phyloP scores from a whole-genome alignment of 2,888 invertebrate species.

The Trypoxylon attenuatum region DNA sequence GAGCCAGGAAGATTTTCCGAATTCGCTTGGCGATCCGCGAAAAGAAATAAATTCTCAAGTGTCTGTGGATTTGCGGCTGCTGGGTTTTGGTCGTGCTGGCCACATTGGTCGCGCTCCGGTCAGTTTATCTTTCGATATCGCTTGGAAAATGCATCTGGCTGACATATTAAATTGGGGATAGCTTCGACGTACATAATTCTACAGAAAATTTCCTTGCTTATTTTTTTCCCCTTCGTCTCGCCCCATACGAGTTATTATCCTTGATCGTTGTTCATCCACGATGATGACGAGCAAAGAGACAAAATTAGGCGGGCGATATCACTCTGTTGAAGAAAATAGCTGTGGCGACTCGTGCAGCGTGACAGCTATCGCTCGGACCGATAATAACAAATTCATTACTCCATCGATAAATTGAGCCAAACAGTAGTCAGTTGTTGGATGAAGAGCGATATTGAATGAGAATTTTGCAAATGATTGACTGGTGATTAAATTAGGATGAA shows the following conservation, averaged over 20 bases:
- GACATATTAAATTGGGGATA: not conserved
- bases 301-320: not conserved
- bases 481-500: not conserved
- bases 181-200: not conserved
- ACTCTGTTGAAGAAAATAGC: not conserved
- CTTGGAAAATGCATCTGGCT: not conserved
- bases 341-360: not conserved
- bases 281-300: no score
- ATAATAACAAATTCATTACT: not conserved
- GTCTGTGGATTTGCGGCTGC: no score
- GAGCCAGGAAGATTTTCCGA: no score
- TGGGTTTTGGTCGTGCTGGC: no score
- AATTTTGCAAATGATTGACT: not conserved
- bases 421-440: not conserved
- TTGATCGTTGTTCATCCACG: no score
- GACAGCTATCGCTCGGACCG: not conserved
- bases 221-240: no score
- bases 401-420: not conserved
- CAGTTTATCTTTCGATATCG: not conserved
- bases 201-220: not conserved
- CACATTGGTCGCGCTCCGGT: no score
- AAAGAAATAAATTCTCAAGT: no score
- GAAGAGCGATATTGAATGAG: not conserved
- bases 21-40: no score
- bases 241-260: no score